Evolutionary conservation across 2,113 vertebrate species (phyloP), one percentile per base, ranked within the genome.

Genomic region (Microtus oregoni): DNA sequence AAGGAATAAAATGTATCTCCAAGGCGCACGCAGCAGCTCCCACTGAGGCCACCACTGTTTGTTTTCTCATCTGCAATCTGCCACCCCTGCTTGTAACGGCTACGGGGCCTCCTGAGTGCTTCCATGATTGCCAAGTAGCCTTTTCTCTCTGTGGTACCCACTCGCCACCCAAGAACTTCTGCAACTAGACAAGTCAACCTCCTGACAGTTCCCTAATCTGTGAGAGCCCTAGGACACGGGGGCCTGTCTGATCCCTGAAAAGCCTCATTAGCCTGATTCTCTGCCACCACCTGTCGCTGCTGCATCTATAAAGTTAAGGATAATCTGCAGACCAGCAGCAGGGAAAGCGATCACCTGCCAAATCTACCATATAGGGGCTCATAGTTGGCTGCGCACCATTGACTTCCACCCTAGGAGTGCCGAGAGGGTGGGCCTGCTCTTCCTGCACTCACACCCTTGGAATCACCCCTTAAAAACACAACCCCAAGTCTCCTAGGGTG

Each of bases 201-300:
- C 92, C 44, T 30, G 86, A 79, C 8, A 19, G 81, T 77, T 79
- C 35, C n/a, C 72, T 88, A 81, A 50, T 44, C 22, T 63, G 88
- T 87, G 76, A 87, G 68, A 85, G 47, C n/a, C n/a, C 47, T 78
- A 11, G 8, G 67, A 61, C 87, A 35, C 0, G 0, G 17, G 3
- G 70, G 89, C 91, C 81, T 76, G 72, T 20, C 17, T 67, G 5
- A 73, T 20, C 78, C 77, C 67, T 52, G 26, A 68, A 41, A 86
- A 92, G 65, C 86, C 63, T 89, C 92, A 41, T 76, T 72, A 65
- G 83, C 90, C 94, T 70, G 77, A 81, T 94, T 94, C 61, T 86
- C 79, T 26, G 58, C 55, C 88, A 15, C 83, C n/a, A 24, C 41
- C 24, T 20, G 20, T 52, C 88, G 32, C 32, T 20, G 88, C 94